Percentiles rank a stretch among this genome's conserved stretches.
Conservation (phyloP, 2,888 invertebrate species). For the Cynaeus angustus region DNA sequence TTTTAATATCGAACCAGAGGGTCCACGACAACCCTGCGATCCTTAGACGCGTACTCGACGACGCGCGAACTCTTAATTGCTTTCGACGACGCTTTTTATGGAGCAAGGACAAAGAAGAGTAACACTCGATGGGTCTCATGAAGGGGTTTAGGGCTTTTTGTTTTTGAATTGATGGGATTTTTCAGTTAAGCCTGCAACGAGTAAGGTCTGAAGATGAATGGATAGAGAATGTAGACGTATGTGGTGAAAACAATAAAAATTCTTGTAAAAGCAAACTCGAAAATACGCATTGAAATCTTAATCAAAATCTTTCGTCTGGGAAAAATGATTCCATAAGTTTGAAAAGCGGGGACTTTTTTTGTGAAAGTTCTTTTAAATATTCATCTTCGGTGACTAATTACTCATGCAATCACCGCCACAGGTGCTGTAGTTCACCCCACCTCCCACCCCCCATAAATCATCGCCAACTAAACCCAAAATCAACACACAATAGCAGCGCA, state of each 20-base stretch:
- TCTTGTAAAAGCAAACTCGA: no score
- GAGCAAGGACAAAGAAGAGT: conserved; percentile 1
- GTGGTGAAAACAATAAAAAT: no score
- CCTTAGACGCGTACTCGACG: conserved; percentile 11
- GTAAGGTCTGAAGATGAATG: no score
- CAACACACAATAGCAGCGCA: conserved; percentile 59
- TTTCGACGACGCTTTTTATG: conserved; percentile 7
- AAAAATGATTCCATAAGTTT: no score
- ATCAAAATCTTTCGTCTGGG: no score
- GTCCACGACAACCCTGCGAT: conserved; percentile 22
- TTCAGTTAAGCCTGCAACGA: neutral
- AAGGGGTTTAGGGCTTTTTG: conserved; percentile 1
- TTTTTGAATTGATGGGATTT: neutral
- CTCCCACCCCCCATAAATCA: conserved; percentile 44
- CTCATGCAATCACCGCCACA: conserved; percentile 1
- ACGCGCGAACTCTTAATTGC: conserved; percentile 32
- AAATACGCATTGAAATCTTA: no score
- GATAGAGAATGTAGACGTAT: no score
- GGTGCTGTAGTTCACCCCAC: conserved; percentile 6
- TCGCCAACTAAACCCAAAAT: conserved; percentile 55
- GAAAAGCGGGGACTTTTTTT: no score
- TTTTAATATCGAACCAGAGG: conserved; percentile 55
- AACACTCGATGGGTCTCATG: conserved; percentile 4
- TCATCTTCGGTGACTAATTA: no score
- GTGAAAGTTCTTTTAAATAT: no score